phyloP scores from a whole-genome alignment of 1,140 invertebrate species.

The Artemia franciscana region DNA sequence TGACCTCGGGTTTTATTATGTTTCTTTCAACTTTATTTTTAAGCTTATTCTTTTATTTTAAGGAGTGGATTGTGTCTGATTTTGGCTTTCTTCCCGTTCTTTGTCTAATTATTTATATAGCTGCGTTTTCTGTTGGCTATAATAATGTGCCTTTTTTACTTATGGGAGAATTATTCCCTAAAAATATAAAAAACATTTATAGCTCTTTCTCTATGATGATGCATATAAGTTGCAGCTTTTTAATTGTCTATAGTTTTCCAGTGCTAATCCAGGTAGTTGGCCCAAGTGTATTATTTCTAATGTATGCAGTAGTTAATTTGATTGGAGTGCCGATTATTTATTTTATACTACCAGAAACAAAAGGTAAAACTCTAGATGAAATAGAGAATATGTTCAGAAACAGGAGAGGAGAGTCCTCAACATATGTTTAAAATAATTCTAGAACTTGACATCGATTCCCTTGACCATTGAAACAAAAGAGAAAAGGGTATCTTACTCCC shows the following conservation, averaged over 20 bases:
- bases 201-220: slow-evolving; percentile 39
- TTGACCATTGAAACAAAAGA: no score
- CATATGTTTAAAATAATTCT: no score
- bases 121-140: slow-evolving; percentile 29
- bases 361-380: slow-evolving; percentile 57
- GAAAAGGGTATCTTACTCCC: no score
- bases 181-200: slow-evolving; percentile 19
- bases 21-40: slow-evolving; percentile 9
- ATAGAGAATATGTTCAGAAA: slow-evolving; percentile 23
- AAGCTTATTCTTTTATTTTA: slow-evolving; percentile 20
- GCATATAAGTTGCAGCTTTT: slow-evolving; percentile 59
- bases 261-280: slow-evolving; percentile 36
- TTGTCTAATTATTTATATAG: slow-evolving; percentile 29
- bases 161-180: slow-evolving; percentile 35
- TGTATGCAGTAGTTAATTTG: slow-evolving; percentile 49
- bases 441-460: no score
- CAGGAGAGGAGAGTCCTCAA: no score
- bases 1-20: neutral
- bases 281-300: slow-evolving; percentile 49
- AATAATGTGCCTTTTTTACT: slow-evolving; percentile 19
- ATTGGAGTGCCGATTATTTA: slow-evolving; percentile 44
- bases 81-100: slow-evolving; percentile 24
- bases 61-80: slow-evolving; percentile 4
- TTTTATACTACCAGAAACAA: slow-evolving; percentile 65
- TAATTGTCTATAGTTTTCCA: slow-evolving; percentile 52